phyloP scores from a whole-genome alignment of 2,113 vertebrate species.

The Antennarius striatus region DNA sequence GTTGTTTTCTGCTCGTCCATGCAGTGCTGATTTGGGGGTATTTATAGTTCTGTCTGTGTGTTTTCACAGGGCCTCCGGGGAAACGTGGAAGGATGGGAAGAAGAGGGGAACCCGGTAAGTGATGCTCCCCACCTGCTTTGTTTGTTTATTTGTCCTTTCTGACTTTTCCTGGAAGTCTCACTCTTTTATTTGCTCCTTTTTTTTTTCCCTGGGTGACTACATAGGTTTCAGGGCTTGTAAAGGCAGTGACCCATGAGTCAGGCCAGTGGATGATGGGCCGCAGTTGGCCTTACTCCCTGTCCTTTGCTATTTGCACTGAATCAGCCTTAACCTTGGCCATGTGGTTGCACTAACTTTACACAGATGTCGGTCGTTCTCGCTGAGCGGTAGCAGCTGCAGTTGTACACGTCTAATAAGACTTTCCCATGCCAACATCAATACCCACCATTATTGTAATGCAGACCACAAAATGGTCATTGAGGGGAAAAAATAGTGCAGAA shows the following conservation, averaged over 20 bases:
- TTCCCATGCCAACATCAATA: slow-evolving; percentile 52
- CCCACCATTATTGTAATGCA: slow-evolving; percentile 43
- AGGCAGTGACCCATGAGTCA: slow-evolving; percentile 49
- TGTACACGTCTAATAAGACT: slow-evolving; percentile 59
- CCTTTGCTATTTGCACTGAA: slow-evolving; percentile 40
- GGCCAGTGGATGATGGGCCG: slow-evolving; percentile 38
- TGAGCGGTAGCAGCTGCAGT: slow-evolving; percentile 74
- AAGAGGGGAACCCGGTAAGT: slow-evolving; percentile 89
- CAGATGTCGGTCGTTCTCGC: slow-evolving; percentile 55
- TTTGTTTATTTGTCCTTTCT: slow-evolving; percentile 32
- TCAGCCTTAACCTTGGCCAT: slow-evolving; percentile 61
- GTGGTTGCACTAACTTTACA: slow-evolving; percentile 67
- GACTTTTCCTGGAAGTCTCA: slow-evolving; percentile 28
- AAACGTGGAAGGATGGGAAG: slow-evolving; percentile 91
- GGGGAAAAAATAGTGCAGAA: slow-evolving; percentile 26
- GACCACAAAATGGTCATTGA: slow-evolving; percentile 51
- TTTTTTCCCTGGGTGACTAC: slow-evolving; percentile 22
- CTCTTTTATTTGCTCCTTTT: slow-evolving; percentile 5
- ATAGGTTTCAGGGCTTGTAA: slow-evolving; percentile 27
- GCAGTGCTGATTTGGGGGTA: slow-evolving; percentile 25
- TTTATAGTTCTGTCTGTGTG: slow-evolving; percentile 63
- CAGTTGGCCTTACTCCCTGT: slow-evolving; percentile 51
- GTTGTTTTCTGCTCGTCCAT: slow-evolving; percentile 38
- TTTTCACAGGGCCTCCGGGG: slow-evolving; percentile 88
- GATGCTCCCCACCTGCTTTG: slow-evolving; percentile 34